These are phyloP conservation scores for Osedax frankpressi DNA, from an alignment of 2,888 invertebrate genomes.

Conservation along the genomic window DNA sequence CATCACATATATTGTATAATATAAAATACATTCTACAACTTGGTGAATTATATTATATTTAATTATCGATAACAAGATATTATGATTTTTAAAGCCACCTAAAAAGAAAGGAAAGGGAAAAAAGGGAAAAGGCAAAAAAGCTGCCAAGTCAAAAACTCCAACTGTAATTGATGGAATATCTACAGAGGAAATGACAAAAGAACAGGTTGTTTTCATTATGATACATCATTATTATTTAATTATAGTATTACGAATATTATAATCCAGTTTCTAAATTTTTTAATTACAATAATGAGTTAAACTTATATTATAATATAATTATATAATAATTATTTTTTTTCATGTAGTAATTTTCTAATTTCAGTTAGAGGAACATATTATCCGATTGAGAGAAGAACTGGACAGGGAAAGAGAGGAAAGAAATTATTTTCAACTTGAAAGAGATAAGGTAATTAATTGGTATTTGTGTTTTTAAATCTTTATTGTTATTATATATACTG, in stretches of 20 bases:
- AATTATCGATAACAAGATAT: no score
- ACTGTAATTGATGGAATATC: slow-evolving; percentile 70
- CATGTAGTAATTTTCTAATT: no score
- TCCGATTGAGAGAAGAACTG: slow-evolving; percentile 72
- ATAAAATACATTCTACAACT: no score
- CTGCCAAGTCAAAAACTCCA: slow-evolving; percentile 39
- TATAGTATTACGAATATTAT: no score
- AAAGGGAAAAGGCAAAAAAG: slow-evolving; percentile 38
- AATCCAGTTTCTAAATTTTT: not conserved
- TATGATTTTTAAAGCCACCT: slow-evolving; percentile 37
- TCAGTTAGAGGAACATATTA: slow-evolving; percentile 77
- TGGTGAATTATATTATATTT: no score
- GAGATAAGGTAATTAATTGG: slow-evolving; percentile 59
- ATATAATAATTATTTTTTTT: not conserved
- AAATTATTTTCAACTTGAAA: slow-evolving; percentile 84
- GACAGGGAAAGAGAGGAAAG: slow-evolving; percentile 86
- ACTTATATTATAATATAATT: not conserved
- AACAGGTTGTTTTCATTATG: slow-evolving; percentile 53
- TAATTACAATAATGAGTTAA: not conserved
- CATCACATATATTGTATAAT: no score
- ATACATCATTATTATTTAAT: not conserved
- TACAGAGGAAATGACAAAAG: slow-evolving; percentile 78
- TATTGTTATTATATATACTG: no score
- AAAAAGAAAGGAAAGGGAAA: slow-evolving; percentile 34
- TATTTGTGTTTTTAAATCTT: no score